phyloP scores from a whole-genome alignment of 2,113 vertebrate genomes.

The Alethe diademata region DNA sequence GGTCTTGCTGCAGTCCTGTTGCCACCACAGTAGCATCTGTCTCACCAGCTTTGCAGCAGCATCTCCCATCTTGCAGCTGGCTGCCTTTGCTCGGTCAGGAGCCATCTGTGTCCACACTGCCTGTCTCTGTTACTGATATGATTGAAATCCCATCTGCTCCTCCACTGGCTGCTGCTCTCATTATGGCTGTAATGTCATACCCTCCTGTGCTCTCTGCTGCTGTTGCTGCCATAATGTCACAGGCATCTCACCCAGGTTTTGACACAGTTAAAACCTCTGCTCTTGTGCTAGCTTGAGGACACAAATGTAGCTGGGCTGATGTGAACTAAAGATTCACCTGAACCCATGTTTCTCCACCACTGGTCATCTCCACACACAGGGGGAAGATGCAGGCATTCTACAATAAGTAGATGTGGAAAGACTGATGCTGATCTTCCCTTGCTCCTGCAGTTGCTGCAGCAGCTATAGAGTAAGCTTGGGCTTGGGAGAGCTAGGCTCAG shows the following conservation, averaged over 20 bases:
- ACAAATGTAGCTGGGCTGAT: neutral
- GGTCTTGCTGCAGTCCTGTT: neutral
- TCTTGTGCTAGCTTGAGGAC: neutral
- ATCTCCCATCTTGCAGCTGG: neutral
- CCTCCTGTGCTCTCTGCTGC: neutral
- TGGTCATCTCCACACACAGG: neutral
- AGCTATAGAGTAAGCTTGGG: neutral
- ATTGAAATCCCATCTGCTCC: neutral
- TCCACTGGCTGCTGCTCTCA: neutral
- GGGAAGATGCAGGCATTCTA: neutral
- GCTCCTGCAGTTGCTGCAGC: neutral
- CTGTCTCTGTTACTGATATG: neutral
- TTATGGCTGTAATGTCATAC: neutral
- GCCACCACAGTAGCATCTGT: neutral
- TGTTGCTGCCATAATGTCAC: neutral
- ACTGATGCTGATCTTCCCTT: neutral
- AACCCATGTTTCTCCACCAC: neutral
- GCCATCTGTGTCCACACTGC: neutral
- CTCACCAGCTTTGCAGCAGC: neutral
- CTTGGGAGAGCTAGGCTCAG: neutral
- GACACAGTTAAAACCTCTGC: neutral
- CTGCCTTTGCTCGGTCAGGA: neutral
- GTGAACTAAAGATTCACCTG: neutral
- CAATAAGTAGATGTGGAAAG: neutral
- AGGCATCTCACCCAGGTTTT: neutral